Evolutionary conservation across 2,113 vertebrate genomes (phyloP).

Genomic region (Nanorana parkeri): DNA sequence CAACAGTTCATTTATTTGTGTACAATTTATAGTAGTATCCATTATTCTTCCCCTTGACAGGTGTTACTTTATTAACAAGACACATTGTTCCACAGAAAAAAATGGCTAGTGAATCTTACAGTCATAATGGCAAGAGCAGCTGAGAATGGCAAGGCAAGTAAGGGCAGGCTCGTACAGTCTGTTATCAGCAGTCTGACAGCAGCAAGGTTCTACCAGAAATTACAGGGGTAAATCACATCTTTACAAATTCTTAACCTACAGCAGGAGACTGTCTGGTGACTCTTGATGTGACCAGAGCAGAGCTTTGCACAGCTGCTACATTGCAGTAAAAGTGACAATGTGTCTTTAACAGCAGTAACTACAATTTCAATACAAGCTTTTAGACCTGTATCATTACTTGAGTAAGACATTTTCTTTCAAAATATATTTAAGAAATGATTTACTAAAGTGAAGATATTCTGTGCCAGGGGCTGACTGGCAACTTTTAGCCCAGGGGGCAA

Average conservation of each 20-base stretch:
- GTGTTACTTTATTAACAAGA: conserved; percentile 43
- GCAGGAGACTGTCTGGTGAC: neutral
- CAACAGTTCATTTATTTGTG: too few species aligned
- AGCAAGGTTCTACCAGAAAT: conserved; percentile 34
- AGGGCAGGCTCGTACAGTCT: conserved; percentile 43
- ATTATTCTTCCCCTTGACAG: too few species aligned
- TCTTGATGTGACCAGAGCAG: neutral
- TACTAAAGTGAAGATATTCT: too few species aligned
- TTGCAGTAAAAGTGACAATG: conserved; percentile 20
- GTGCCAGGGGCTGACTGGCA: too few species aligned
- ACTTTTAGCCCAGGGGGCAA: too few species aligned
- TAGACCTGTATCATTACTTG: too few species aligned
- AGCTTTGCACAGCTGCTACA: neutral
- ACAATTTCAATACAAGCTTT: neutral
- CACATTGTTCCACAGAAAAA: conserved; percentile 50
- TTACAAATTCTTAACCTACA: conserved; percentile 43
- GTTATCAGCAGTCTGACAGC: conserved; percentile 53
- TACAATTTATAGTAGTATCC: too few species aligned
- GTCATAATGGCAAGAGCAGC: conserved; percentile 54
- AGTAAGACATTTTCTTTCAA: too few species aligned
- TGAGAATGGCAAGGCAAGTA: conserved; percentile 41
- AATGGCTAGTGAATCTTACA: neutral
- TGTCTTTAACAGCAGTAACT: neutral
- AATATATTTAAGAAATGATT: too few species aligned
- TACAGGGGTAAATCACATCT: conserved; percentile 19